These are phyloP conservation scores for Tichodroma muraria DNA, from an alignment of 2,113 vertebrate genomes.

Conservation along the genomic window DNA sequence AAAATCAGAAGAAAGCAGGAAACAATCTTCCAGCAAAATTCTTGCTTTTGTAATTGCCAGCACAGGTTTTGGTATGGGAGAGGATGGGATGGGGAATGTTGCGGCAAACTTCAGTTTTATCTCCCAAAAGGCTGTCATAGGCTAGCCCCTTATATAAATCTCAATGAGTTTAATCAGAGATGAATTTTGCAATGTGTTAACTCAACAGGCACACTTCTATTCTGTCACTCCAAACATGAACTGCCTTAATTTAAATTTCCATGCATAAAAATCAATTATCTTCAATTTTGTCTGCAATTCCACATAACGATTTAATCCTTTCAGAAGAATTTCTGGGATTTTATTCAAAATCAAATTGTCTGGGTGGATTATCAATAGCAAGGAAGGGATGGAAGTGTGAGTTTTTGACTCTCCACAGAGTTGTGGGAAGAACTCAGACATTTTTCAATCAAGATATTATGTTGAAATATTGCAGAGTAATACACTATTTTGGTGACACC, in stretches of 20 bases:
- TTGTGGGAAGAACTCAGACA: not conserved
- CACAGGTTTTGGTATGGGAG: not conserved
- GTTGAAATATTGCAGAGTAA: not conserved
- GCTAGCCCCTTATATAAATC: not conserved
- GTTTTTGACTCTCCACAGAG: not conserved
- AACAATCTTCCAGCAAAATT: not conserved
- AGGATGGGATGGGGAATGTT: not conserved
- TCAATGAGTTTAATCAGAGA: not conserved
- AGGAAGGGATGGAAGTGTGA: not conserved
- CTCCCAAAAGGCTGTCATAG: fast-evolving
- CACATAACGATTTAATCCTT: not conserved
- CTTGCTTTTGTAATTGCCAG: not conserved
- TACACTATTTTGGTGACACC: not conserved
- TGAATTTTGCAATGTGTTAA: not conserved
- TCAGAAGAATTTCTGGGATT: not conserved
- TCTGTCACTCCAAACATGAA: not conserved
- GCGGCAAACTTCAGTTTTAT: not conserved
- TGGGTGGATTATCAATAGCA: not conserved
- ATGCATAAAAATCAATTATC: not conserved
- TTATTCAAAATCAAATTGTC: not conserved
- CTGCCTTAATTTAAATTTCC: not conserved
- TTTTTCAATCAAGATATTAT: not conserved
- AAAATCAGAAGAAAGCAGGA: not conserved
- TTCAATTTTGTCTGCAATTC: not conserved
- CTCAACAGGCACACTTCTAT: not conserved